Evolutionary conservation across 2,888 invertebrate genomes (phyloP).

Genomic region (Ethmia dodecea): DNA sequence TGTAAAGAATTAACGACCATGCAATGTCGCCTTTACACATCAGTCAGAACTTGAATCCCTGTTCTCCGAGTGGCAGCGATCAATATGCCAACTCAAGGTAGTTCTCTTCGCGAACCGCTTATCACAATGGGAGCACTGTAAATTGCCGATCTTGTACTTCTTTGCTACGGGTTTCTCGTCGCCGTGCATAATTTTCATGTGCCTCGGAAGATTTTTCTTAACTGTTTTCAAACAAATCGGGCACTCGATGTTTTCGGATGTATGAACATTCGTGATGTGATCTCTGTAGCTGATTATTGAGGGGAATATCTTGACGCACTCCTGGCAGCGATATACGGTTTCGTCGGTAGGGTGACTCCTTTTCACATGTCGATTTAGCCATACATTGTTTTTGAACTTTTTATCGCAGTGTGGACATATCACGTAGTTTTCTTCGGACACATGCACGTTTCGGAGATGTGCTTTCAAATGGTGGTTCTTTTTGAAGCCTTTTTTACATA

Average conservation of each 20-base stretch:
- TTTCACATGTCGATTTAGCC: constrained; percentile 33
- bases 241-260: constrained; percentile 16
- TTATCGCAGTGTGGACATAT: constrained; percentile 30
- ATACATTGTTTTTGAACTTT: constrained; percentile 29
- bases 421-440: constrained; percentile 20
- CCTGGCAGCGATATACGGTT: constrained; percentile 30
- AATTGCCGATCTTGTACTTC: constrained; percentile 17
- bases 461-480: constrained; percentile 30
- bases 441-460: constrained; percentile 33
- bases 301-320: constrained; percentile 28
- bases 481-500: constrained; percentile 33
- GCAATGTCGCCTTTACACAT: constrained; percentile 26
- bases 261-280: constrained; percentile 31
- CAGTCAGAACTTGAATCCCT: constrained; percentile 13
- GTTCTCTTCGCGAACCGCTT: constrained; percentile 25
- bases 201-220: constrained; percentile 19
- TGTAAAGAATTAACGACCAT: too few relatives aligned
- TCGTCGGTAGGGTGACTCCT: constrained; percentile 35
- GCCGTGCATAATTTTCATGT: constrained; percentile 14
- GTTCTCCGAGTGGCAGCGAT: constrained; percentile 22
- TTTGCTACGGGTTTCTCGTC: constrained; percentile 8
- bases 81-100: constrained; percentile 28
- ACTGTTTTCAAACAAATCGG: constrained; percentile 19
- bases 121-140: constrained; percentile 22
- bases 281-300: constrained; percentile 24